These are phyloP conservation scores for Gobio gobio DNA, from an alignment of 2,113 vertebrate genomes.

Conservation along the genomic window DNA sequence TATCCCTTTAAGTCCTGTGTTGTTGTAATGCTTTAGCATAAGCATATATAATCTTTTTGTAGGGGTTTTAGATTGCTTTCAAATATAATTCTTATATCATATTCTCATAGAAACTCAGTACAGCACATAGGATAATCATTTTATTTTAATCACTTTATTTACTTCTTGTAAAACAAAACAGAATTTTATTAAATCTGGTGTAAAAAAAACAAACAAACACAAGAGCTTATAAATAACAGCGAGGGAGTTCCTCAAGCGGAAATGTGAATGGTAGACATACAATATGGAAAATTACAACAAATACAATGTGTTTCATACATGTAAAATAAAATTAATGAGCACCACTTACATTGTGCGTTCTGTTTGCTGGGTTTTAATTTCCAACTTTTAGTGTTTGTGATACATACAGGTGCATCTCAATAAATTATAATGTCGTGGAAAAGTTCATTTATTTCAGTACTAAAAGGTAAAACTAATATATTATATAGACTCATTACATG, in stretches of 20 bases:
- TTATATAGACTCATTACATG: too few relatives aligned
- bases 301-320: background rate
- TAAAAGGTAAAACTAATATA: too few relatives aligned
- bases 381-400: background rate
- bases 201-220: background rate
- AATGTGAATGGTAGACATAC: background rate
- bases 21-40: too few relatives aligned
- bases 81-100: background rate
- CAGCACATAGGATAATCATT: background rate
- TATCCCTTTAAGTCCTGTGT: too few relatives aligned
- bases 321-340: background rate
- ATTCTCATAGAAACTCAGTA: background rate
- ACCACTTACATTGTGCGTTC: background rate
- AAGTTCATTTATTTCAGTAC: too few relatives aligned
- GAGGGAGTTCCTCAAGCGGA: background rate
- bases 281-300: background rate
- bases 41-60: too few relatives aligned
- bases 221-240: background rate
- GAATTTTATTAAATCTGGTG: background rate
- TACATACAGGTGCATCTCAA: background rate
- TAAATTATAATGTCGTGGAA: too few relatives aligned
- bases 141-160: background rate
- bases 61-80: background rate
- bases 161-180: background rate
- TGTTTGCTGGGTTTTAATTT: background rate